phyloP scores from a whole-genome alignment of 2,888 invertebrate genomes.

The Drosophila colorata region DNA sequence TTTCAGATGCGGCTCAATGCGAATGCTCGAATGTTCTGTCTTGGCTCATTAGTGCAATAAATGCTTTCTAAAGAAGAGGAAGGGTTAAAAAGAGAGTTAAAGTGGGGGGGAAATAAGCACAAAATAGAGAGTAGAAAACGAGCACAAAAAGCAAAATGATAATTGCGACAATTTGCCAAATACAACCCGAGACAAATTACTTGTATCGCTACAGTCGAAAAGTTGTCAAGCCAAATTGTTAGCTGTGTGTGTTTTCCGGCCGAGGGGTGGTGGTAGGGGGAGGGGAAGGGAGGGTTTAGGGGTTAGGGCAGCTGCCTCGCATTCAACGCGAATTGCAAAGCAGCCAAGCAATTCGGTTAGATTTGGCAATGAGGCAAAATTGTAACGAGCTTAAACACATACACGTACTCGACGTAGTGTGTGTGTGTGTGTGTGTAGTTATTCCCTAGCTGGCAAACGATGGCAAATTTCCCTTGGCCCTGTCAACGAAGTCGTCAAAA shows the following conservation, averaged over 20 bases:
- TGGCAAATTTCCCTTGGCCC: conserved; percentile 65
- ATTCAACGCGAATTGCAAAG: conserved; percentile 8
- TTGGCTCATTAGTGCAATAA: conserved; percentile 65
- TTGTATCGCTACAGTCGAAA: conserved; percentile 60
- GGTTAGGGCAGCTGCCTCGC: neutral
- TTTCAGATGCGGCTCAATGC: conserved; percentile 38
- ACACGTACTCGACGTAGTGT: conserved; percentile 7
- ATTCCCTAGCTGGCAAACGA: conserved; percentile 60
- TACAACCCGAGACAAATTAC: conserved; percentile 63
- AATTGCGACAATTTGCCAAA: conserved; percentile 75
- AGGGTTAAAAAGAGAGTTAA: neutral
- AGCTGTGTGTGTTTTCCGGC: conserved; percentile 46
- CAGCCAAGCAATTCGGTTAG: conserved; percentile 50
- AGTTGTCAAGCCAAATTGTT: conserved; percentile 69
- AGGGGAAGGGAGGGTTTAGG: neutral
- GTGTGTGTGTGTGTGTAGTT: conserved; percentile 8
- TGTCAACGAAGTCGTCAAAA: conserved; percentile 62
- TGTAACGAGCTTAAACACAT: conserved; percentile 60
- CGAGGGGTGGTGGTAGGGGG: neutral
- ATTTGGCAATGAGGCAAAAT: conserved; percentile 70
- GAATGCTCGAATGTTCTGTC: conserved; percentile 15
- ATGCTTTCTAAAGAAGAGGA: neutral
- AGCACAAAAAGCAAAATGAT: conserved; percentile 67
- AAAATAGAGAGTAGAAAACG: conserved; percentile 14
- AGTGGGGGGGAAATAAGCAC: neutral